Percentiles rank a stretch among this genome's conserved stretches.
Conservation (phyloP, 1,140 invertebrate genomes). For the Drosophila tsacasi region DNA sequence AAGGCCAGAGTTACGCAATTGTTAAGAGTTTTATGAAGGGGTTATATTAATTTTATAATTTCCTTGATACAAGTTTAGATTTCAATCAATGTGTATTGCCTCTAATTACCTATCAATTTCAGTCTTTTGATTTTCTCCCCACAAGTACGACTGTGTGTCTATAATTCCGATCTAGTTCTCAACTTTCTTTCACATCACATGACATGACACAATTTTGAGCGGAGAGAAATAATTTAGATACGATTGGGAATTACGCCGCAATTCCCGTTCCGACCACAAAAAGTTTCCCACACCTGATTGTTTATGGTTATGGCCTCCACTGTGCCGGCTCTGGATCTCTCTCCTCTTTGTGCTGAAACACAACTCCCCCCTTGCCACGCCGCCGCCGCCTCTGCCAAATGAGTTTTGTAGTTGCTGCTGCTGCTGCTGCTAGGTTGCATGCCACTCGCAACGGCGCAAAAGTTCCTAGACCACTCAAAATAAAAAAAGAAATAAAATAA, state of each 20-base stretch:
- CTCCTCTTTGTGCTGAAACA: conserved; percentile 1
- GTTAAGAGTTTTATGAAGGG: too few species aligned
- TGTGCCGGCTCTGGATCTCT: conserved; percentile 48
- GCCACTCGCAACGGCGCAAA: conserved; percentile 77
- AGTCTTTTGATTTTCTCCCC: background rate
- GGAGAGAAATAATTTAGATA: conserved; percentile 25
- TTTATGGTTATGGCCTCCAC: conserved; percentile 63
- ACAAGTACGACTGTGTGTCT: background rate
- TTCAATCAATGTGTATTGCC: background rate
- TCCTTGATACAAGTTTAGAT: background rate
- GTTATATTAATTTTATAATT: background rate
- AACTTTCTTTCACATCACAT: conserved; percentile 11
- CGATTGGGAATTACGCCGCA: conserved; percentile 32
- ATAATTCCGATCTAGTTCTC: conserved; percentile 4
- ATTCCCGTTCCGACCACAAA: conserved; percentile 19
- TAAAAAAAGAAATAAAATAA: conserved; percentile 59
- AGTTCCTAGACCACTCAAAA: conserved; percentile 82
- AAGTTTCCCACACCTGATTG: conserved; percentile 59
- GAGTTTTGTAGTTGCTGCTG: conserved; percentile 56
- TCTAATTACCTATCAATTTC: background rate
- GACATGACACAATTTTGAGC: conserved; percentile 20
- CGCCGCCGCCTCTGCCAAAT: conserved; percentile 45
- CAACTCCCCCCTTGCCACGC: background rate
- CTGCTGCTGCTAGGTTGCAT: conserved; percentile 52
- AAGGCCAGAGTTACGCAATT: too few species aligned